phyloP scores from a whole-genome alignment of 1,140 invertebrate genomes.

The Idris sp. region DNA sequence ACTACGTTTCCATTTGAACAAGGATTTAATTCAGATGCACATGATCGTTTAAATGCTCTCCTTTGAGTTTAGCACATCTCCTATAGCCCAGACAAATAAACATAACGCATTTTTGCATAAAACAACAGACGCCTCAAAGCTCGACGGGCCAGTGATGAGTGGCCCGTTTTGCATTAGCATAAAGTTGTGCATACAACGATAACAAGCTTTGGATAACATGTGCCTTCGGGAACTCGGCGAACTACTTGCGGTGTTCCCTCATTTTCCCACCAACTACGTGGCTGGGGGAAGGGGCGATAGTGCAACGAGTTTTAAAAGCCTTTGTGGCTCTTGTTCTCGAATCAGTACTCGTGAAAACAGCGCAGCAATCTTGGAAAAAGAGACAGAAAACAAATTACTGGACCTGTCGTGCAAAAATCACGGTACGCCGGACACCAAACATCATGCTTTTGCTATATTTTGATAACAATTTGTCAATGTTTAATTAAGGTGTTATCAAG shows the following conservation, averaged over 20 bases:
- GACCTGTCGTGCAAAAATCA: slow-evolving; percentile 14
- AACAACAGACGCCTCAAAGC: slow-evolving; percentile 46
- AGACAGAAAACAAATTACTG: slow-evolving; percentile 23
- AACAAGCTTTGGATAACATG: slow-evolving; percentile 42
- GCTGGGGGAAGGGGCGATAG: slow-evolving; percentile 40
- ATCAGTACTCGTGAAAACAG: slow-evolving; percentile 53
- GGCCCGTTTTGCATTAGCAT: slow-evolving; percentile 47
- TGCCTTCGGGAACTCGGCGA: slow-evolving; percentile 50
- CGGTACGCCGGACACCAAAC: slow-evolving; percentile 33
- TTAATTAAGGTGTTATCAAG: no score
- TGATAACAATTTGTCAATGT: no score
- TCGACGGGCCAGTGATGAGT: slow-evolving; percentile 12
- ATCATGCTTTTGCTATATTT: slow-evolving; percentile 17
- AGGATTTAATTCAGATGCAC: slow-evolving; percentile 17
- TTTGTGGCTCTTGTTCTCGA: slow-evolving; percentile 55
- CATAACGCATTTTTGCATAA: slow-evolving; percentile 45
- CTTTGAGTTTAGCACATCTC: slow-evolving; percentile 4
- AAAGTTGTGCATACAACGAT: slow-evolving; percentile 43
- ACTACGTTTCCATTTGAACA: no score
- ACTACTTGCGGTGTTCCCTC: slow-evolving; percentile 46
- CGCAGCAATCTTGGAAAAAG: slow-evolving; percentile 44
- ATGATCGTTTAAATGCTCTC: slow-evolving; percentile 25
- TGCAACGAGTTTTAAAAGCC: slow-evolving; percentile 61
- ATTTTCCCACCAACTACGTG: slow-evolving; percentile 50
- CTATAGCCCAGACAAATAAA: slow-evolving; percentile 41